Percentiles rank a stretch among this genome's conserved stretches.
Conservation (phyloP, 2,888 invertebrate species). For the Phrixothrix hirtus region DNA sequence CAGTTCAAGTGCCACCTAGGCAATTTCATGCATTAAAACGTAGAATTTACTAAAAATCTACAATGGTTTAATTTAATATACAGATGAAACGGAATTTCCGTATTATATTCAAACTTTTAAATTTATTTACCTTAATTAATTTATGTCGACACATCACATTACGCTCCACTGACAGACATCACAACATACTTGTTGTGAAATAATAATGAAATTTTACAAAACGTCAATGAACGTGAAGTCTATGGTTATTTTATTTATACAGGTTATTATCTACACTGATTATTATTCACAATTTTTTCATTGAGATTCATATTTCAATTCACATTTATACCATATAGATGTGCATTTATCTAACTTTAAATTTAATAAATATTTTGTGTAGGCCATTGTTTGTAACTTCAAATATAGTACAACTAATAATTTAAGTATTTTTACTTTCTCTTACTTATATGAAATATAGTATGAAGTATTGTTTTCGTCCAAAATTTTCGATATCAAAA, state of each 20-base stretch:
- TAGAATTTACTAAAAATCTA: background rate
- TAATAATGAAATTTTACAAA: conserved; percentile 30
- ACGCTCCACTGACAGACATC: conserved; percentile 50
- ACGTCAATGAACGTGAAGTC: conserved; percentile 23
- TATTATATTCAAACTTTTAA: too few species aligned
- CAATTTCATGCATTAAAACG: conserved; percentile 21
- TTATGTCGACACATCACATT: conserved; percentile 54
- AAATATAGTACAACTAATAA: too few species aligned
- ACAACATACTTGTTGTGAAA: conserved; percentile 55
- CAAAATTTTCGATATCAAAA: too few species aligned
- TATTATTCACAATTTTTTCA: conserved; percentile 5
- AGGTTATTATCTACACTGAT: conserved; percentile 3
- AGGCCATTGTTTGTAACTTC: too few species aligned
- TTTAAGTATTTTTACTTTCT: too few species aligned
- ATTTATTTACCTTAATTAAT: conserved; percentile 50
- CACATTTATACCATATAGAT: too few species aligned
- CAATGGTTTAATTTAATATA: background rate
- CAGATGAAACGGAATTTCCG: background rate
- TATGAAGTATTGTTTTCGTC: too few species aligned
- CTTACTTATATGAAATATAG: too few species aligned
- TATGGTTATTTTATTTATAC: too few species aligned
- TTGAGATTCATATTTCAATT: too few species aligned
- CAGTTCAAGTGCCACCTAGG: conserved; percentile 39
- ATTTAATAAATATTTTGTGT: too few species aligned
- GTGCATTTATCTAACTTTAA: too few species aligned